Conservation (phyloP, 1,140 invertebrate genomes). For the Schlechtendalia chinensis region DNA sequence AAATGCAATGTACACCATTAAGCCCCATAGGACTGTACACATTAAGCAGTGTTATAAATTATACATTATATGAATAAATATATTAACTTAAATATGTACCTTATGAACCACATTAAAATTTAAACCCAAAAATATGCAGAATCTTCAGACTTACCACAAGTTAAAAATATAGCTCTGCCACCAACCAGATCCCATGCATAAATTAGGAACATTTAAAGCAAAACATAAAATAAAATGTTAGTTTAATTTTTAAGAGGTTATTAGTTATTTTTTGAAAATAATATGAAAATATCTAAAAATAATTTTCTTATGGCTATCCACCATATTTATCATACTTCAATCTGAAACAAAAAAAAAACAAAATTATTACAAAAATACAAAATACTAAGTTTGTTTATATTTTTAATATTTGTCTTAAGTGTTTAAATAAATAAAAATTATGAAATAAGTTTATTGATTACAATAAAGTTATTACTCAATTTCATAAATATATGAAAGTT, state of each 20-base stretch:
- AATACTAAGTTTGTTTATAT: background rate
- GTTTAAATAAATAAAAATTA: background rate
- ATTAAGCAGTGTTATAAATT: constrained; percentile 41
- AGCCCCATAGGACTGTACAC: constrained; percentile 17
- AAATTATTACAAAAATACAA: too few species aligned
- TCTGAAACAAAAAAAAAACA: constrained; percentile 23
- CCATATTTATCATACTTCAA: background rate
- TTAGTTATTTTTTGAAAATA: background rate
- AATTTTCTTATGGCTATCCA: background rate
- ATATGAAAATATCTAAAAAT: background rate
- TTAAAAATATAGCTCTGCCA: constrained; percentile 41
- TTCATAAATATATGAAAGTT: background rate
- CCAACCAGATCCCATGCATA: constrained; percentile 46
- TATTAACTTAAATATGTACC: background rate
- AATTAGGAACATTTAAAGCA: constrained; percentile 42
- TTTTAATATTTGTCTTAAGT: too few species aligned
- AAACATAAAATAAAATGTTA: constrained; percentile 42
- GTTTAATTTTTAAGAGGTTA: constrained; percentile 21
- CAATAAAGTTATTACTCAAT: background rate
- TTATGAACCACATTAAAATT: constrained; percentile 4
- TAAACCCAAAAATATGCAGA: background rate
- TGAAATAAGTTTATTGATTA: background rate
- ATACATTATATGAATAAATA: constrained; percentile 12
- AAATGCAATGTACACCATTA: constrained; percentile 42
- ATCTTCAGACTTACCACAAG: constrained; percentile 33